Conservation (phyloP, 2,797 vertebrate species). For the Gymnopithys bicolor region DNA sequence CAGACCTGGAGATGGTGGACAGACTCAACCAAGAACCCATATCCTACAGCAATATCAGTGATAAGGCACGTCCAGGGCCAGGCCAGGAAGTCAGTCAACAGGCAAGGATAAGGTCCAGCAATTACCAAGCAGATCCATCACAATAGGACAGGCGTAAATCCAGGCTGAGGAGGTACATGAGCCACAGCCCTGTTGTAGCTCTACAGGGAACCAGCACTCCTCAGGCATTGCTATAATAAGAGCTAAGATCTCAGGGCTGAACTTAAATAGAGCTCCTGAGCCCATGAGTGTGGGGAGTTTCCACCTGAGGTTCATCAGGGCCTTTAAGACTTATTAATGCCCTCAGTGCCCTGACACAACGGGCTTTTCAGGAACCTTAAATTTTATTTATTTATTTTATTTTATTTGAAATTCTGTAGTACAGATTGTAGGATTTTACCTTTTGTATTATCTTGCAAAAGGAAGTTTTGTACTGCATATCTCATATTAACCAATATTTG, state of each 20-base stretch:
- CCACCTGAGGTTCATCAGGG: not conserved
- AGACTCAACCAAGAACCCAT: not conserved
- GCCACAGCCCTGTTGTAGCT: fast-evolving
- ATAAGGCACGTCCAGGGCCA: not conserved
- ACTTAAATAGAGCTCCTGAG: not conserved
- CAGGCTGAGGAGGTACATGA: not conserved
- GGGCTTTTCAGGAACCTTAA: not conserved
- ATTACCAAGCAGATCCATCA: not conserved
- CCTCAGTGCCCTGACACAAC: not conserved
- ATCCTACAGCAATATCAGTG: not conserved
- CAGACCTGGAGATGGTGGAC: not conserved
- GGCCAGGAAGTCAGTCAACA: not conserved
- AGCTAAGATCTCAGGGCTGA: not conserved
- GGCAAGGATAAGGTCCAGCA: not conserved
- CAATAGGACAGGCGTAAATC: fast-evolving
- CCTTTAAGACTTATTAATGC: not conserved
- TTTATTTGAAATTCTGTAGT: not conserved
- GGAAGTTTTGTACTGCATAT: not conserved
- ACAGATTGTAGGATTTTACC: not conserved
- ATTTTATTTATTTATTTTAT: not conserved
- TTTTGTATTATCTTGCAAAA: not conserved
- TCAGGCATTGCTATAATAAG: fast-evolving
- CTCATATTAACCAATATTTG: not conserved
- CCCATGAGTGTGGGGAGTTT: not conserved
- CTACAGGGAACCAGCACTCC: fast-evolving